Conservation (phyloP, 2,113 vertebrate genomes). For the Seriola quinqueradiata region DNA sequence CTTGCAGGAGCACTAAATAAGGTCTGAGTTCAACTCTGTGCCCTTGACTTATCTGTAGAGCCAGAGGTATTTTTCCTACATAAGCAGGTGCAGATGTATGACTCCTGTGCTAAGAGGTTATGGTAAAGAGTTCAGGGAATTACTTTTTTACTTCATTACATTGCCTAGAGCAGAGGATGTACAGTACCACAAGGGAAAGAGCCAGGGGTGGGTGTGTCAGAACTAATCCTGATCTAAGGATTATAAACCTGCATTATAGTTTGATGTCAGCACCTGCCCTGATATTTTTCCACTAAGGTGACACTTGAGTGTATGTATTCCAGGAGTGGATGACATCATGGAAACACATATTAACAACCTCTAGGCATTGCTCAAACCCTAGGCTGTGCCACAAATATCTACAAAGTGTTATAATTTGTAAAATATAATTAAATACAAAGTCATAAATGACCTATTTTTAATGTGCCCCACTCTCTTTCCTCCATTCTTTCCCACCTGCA, state of each 20-base stretch:
- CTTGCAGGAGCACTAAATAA: slow-evolving; percentile 53
- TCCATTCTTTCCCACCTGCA: slow-evolving; percentile 37
- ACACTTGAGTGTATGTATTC: background rate
- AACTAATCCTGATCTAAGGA: slow-evolving; percentile 40
- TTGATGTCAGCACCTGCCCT: slow-evolving; percentile 5
- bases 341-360: slow-evolving; percentile 3
- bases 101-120: slow-evolving; percentile 28
- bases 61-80: slow-evolving; percentile 37
- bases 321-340: background rate
- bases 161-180: slow-evolving; percentile 22
- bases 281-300: background rate
- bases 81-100: slow-evolving; percentile 17
- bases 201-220: slow-evolving; percentile 18
- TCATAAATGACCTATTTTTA: slow-evolving; percentile 46
- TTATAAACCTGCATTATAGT: slow-evolving; percentile 29
- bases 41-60: slow-evolving; percentile 60
- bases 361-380: background rate
- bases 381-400: background rate
- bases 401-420: background rate
- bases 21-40: slow-evolving; percentile 53
- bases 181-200: slow-evolving; percentile 2
- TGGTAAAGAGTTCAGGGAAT: slow-evolving; percentile 44
- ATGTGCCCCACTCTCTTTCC: background rate
- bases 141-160: slow-evolving; percentile 33
- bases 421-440: slow-evolving; percentile 29